Evolutionary conservation across 2,888 invertebrate species (phyloP), one percentile per base, ranked within the genome.

Genomic region (Axea sp.): DNA sequence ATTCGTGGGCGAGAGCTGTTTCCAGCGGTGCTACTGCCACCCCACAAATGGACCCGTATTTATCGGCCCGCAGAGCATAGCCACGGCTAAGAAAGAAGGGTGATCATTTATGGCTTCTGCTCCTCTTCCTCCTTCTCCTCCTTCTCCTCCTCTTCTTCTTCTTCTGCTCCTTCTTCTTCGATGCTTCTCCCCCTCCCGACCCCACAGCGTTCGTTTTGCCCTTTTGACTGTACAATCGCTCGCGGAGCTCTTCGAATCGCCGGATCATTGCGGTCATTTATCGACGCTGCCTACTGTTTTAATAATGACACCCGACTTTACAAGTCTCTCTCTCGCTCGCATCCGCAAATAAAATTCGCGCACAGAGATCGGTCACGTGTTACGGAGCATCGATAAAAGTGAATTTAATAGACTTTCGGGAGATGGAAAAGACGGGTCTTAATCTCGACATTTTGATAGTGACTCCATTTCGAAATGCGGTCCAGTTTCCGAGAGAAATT

Each of bases 1-100:
- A 87, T 87, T 87, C 86, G 85, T 81, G 81, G 76, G 74, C 75
- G 73, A 76, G 73, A 28, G 69, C 55, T 53, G 57, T 49, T 64
- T 57, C 76, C 73, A 73, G 75, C 79, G 68, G 80, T 77, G 78
- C 72, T 82, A 60, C 80, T 77, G 77, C 71, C 83, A 55, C 79
- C 81, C 80, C 75, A 75, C 59, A 78, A 80, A 81, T 81, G 83
- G 80, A 82, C 80, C 81, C 76, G 84, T 87, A 87, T 87, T 87
- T 87, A 87, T 87, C 85, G 87, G 86, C 83, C 87, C 87, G 81
- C 80, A 75, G 86, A 87, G 87, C 86, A 86, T 86, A 85, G 81
- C 81, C 78, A 76, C 76, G 71, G 74, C 77, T 78, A 80, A 80
- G 81, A 83, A 83, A 84, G 81, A 82, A 83, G 84, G 80, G 77